These are phyloP conservation scores for Glaucidium brasilianum DNA, from an alignment of 2,113 vertebrate species.

Conservation along the genomic window DNA sequence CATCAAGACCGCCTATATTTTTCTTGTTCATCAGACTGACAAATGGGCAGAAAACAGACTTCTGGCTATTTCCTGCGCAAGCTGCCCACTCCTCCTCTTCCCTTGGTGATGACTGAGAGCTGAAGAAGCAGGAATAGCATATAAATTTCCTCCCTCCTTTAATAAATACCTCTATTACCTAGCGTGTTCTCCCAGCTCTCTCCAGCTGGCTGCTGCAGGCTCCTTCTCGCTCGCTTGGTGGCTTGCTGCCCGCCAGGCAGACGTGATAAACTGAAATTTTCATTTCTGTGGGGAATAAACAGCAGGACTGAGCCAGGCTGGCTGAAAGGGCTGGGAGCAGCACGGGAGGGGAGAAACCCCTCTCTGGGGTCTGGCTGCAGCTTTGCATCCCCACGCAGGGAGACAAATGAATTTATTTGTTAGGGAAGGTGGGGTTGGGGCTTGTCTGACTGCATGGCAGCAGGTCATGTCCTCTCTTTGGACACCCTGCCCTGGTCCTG, in stretches of 20 bases:
- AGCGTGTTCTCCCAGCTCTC: not conserved
- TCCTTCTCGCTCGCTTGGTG: not conserved
- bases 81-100: slow-evolving; percentile 60
- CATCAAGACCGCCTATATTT: not conserved
- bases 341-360: not conserved
- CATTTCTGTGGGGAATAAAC: not conserved
- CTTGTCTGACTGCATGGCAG: not conserved
- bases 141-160: slow-evolving; percentile 54
- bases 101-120: slow-evolving; percentile 28
- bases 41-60: slow-evolving; percentile 63
- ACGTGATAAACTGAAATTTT: not conserved
- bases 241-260: slow-evolving; percentile 31
- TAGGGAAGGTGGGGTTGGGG: not conserved
- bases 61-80: slow-evolving; percentile 29
- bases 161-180: slow-evolving; percentile 67
- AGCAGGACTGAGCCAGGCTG: not conserved
- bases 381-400: accelerated
- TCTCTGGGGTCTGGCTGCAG: not conserved
- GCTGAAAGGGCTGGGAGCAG: not conserved
- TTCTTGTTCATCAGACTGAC: slow-evolving; percentile 55
- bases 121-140: slow-evolving; percentile 49
- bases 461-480: not conserved
- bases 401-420: not conserved
- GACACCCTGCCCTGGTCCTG: not conserved
- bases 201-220: not conserved